Conservation (phyloP, 2,888 invertebrate genomes). For the Panopea generosa region DNA sequence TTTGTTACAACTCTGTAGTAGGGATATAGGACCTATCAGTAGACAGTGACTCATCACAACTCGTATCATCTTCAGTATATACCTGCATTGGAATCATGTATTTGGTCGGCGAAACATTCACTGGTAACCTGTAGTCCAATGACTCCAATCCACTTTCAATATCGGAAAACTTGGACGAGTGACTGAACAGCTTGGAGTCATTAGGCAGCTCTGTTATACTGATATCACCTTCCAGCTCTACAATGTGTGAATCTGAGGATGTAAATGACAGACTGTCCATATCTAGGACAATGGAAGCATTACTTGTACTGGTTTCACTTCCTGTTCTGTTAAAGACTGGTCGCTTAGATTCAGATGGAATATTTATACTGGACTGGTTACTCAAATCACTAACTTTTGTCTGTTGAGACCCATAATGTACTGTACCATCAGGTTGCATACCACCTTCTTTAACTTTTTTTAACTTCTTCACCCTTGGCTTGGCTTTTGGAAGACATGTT, state of each 20-base stretch:
- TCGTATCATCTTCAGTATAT: conserved; percentile 67
- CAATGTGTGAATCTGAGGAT: conserved; percentile 50
- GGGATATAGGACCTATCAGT: conserved; percentile 29
- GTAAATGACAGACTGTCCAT: conserved; percentile 51
- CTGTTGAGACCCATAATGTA: neutral
- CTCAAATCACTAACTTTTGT: neutral
- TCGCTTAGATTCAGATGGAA: neutral
- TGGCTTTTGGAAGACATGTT: neutral
- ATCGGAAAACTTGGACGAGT: conserved; percentile 30
- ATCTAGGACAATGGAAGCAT: conserved; percentile 49
- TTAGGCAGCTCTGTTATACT: conserved; percentile 53
- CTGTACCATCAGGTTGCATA: neutral
- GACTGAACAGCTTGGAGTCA: conserved; percentile 42
- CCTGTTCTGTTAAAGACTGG: conserved; percentile 10
- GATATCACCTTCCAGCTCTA: conserved; percentile 61
- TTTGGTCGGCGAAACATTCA: conserved; percentile 50
- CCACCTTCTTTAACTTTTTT: neutral
- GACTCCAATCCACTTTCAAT: conserved; percentile 36
- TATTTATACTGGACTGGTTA: neutral
- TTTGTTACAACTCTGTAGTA: conserved; percentile 32
- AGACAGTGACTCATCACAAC: conserved; percentile 53
- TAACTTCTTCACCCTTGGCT: conserved; percentile 21
- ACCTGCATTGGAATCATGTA: conserved; percentile 68
- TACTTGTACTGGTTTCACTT: conserved; percentile 1
- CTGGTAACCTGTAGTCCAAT: conserved; percentile 35